Evolutionary conservation across 2,888 invertebrate genomes (phyloP).

Genomic region (Physocephala rufipes): DNA sequence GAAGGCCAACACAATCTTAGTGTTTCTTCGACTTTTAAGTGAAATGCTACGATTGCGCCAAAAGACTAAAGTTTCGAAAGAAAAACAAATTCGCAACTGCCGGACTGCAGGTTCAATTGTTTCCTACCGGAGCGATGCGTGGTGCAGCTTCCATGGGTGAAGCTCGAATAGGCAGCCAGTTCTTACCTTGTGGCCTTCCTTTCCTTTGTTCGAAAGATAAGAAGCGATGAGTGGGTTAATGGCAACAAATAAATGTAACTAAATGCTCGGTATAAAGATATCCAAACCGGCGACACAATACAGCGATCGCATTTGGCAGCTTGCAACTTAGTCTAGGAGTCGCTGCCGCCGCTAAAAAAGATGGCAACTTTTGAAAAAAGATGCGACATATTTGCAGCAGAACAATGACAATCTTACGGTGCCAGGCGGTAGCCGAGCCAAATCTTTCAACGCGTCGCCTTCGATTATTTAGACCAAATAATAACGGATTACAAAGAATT

Average conservation of each 20-base stretch:
- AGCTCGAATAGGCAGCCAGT: too few species aligned
- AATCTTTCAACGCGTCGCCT: conserved; percentile 6
- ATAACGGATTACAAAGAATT: too few species aligned
- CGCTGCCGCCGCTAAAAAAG: conserved; percentile 34
- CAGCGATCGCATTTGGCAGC: conserved; percentile 62
- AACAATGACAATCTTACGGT: conserved; percentile 44
- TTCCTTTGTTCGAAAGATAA: conserved; percentile 17
- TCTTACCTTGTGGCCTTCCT: conserved; percentile 15
- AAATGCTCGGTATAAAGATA: conserved; percentile 65
- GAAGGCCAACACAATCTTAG: background rate
- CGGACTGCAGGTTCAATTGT: conserved; percentile 20
- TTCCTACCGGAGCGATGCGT: background rate
- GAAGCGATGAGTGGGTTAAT: conserved; percentile 55
- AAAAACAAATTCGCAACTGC: background rate
- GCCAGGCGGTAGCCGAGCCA: conserved; percentile 24
- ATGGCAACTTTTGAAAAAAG: conserved; percentile 30
- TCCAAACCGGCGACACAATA: conserved; percentile 64
- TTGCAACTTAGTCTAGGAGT: conserved; percentile 56
- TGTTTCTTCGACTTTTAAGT: background rate
- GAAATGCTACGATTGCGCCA: background rate
- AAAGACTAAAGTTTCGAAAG: background rate
- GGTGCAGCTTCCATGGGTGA: background rate
- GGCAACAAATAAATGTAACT: conserved; percentile 66
- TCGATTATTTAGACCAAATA: too few species aligned
- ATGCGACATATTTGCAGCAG: background rate